Evolutionary conservation across 2,113 vertebrate genomes (phyloP).

Genomic region (Pseudopipra pipra): DNA sequence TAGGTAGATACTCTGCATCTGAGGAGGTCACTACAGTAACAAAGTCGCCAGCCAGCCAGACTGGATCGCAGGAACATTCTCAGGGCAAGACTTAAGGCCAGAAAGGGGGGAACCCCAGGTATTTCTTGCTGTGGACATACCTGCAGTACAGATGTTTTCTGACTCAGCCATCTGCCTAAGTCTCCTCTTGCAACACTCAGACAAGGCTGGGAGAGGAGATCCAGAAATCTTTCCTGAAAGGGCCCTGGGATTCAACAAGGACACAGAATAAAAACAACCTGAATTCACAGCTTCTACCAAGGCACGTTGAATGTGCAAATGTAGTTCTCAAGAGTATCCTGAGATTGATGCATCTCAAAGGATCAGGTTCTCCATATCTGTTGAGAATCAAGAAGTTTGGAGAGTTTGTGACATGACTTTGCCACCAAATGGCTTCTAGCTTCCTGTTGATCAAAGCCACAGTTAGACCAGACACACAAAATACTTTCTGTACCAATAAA

Average conservation of each 20-base stretch:
- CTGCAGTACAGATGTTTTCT: not conserved
- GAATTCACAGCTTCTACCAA: not conserved
- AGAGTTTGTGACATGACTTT: not conserved
- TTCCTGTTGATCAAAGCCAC: not conserved
- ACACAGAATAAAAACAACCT: not conserved
- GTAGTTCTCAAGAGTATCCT: not conserved
- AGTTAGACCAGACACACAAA: not conserved
- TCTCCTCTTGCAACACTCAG: not conserved
- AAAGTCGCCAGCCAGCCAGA: not conserved
- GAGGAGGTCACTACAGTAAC: not conserved
- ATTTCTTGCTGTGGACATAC: not conserved
- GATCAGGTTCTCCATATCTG: not conserved
- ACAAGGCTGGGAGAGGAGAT: not conserved
- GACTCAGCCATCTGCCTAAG: not conserved
- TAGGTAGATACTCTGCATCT: not conserved
- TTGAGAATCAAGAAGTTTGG: not conserved
- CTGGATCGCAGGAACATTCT: not conserved
- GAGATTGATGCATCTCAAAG: not conserved
- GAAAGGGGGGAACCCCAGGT: not conserved
- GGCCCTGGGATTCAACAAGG: not conserved
- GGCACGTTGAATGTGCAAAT: accelerated
- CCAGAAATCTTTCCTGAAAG: not conserved
- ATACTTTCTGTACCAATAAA: not conserved
- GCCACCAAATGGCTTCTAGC: not conserved
- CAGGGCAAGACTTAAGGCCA: not conserved